Evolutionary conservation across 2,113 vertebrate species (phyloP), one percentile per base, ranked within the genome.

Genomic region (Myrmecophaga tridactyla): DNA sequence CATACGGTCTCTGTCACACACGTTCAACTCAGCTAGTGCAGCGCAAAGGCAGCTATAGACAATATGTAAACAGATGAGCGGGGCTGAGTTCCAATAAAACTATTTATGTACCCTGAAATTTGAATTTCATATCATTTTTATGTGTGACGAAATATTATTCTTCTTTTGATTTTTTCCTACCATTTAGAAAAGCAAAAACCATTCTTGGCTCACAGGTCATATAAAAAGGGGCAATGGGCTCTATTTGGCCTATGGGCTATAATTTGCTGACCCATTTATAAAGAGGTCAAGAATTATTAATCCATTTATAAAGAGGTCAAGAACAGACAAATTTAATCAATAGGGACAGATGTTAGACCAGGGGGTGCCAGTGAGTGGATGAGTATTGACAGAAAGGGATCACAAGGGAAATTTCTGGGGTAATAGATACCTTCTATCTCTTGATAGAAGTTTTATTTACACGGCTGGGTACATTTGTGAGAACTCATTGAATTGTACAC

Each of bases 61-160:
- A 63, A 48, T 29, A 65, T 13, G 43, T 56, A 94, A 83, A 82
- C 77, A 83, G 86, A 90, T 18, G 41, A 88, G 46, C 73, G 10
- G 27, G 76, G 73, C 89, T 7, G 62, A 23, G 1, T 65, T 82
- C 90, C 85, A 89, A 76, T 34, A 39, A 23, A 36, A 70, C 73
- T 83, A 75, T 83, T 92, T 86, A 92, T 84, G 95, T 89, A 91
- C 93, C 29, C 14, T 31, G 56, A 53, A 86, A 83, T 2, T 70
- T 29, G 75, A 89, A 92, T 94, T 82, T 53, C 89, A 82, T 81
- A n/a, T 81, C 75, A 89, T 65, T 87, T 76, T 94, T 89, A 96
- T 89, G 80, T 91, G 80, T 69, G 78, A 90, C 78, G 21, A 96
- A 94, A 70, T 90, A 60, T 62, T 36, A 76, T 67, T 89, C 36